Evolutionary conservation across 2,797 vertebrate species (phyloP).

Genomic region (Enteromius unitaeniatus): DNA sequence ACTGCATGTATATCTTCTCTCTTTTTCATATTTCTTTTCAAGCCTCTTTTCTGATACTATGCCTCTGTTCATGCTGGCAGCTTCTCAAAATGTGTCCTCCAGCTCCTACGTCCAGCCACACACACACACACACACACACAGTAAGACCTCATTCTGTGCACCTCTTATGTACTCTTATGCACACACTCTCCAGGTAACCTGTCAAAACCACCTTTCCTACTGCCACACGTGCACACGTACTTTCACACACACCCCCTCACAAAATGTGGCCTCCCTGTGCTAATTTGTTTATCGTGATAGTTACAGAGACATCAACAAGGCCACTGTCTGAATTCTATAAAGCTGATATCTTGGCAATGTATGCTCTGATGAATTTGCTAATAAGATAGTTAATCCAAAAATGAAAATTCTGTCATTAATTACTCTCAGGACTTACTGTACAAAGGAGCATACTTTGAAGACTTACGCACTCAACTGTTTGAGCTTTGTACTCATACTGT

Average conservation of each 20-base stretch:
- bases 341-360: neutral
- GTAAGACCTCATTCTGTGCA: neutral
- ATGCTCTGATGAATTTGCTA: neutral
- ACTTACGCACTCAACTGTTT: too few species aligned
- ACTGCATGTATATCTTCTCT: neutral
- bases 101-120: constrained; percentile 9
- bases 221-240: neutral
- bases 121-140: constrained; percentile 11
- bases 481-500: too few species aligned
- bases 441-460: too few species aligned
- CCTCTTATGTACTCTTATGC: neutral
- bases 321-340: neutral
- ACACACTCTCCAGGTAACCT: constrained; percentile 17
- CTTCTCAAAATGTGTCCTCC: constrained; percentile 33
- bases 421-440: too few species aligned
- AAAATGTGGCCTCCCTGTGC: constrained; percentile 9
- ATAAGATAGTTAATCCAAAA: neutral
- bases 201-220: neutral
- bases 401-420: too few species aligned
- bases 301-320: constrained; percentile 15
- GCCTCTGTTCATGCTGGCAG: constrained; percentile 30
- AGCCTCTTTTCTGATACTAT: constrained; percentile 14
- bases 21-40: neutral
- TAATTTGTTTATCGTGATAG: constrained; percentile 23
- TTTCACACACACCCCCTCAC: neutral